phyloP scores from a whole-genome alignment of 2,113 vertebrate genomes.

The Ivindomyrus marchei region DNA sequence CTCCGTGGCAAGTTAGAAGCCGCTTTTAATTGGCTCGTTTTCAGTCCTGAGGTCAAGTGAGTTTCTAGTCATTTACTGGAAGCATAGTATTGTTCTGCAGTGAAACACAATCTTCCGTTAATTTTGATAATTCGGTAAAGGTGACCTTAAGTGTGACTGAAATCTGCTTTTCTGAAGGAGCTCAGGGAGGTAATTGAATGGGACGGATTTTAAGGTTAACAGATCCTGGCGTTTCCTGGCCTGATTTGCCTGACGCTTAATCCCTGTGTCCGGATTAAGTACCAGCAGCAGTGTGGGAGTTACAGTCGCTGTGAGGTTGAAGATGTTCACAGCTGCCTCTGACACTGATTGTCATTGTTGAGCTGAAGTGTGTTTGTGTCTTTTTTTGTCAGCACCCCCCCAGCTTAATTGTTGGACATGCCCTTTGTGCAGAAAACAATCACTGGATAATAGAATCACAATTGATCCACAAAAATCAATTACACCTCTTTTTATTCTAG shows the following conservation, averaged over 20 bases:
- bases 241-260: constrained; percentile 27
- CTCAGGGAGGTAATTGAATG: neutral
- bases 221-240: constrained; percentile 15
- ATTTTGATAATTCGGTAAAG: neutral
- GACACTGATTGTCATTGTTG: neutral
- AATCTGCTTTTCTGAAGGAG: neutral
- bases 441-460: constrained; percentile 12
- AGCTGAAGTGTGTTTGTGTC: neutral
- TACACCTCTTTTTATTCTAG: constrained; percentile 21
- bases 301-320: neutral
- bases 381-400: neutral
- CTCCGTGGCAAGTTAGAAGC: neutral
- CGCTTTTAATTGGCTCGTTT: neutral
- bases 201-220: neutral
- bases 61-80: neutral
- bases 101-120: neutral
- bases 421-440: constrained; percentile 22
- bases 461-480: constrained; percentile 34
- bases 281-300: neutral
- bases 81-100: neutral
- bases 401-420: neutral
- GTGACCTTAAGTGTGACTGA: neutral
- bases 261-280: constrained; percentile 30
- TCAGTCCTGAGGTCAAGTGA: neutral
- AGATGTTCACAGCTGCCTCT: neutral